Percentiles rank a stretch among this genome's conserved stretches.
Evolutionary conservation across 2,797 vertebrate species (phyloP).

Genomic region (Thunnus albacares): DNA sequence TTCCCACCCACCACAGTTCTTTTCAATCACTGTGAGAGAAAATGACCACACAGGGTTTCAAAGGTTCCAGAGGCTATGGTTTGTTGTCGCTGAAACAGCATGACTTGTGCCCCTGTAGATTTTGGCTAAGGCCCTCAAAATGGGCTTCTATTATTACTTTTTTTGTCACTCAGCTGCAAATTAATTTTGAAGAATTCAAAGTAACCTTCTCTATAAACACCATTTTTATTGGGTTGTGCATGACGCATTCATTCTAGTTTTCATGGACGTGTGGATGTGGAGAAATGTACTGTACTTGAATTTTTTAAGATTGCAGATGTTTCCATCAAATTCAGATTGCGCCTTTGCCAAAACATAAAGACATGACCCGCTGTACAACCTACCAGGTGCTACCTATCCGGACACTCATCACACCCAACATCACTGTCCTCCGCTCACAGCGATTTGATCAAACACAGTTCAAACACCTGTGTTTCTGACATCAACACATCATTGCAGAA

Average conservation of each 20-base stretch:
- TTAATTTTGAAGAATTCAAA: slow-evolving; percentile 64
- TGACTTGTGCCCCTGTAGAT: slow-evolving; percentile 84
- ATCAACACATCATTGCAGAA: slow-evolving; percentile 53
- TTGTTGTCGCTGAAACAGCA: slow-evolving; percentile 81
- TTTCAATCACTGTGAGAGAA: slow-evolving; percentile 82
- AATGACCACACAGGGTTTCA: slow-evolving; percentile 86
- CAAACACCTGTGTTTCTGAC: slow-evolving; percentile 71
- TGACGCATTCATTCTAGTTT: slow-evolving; percentile 21
- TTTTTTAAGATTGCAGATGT: neutral
- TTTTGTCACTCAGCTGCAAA: slow-evolving; percentile 70
- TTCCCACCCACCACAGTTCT: slow-evolving; percentile 84
- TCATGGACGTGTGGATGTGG: neutral
- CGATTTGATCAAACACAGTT: slow-evolving; percentile 53
- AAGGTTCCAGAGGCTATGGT: slow-evolving; percentile 79
- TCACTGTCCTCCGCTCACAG: slow-evolving; percentile 30
- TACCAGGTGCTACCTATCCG: slow-evolving; percentile 37
- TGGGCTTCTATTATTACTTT: slow-evolving; percentile 70
- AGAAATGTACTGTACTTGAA: neutral
- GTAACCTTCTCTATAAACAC: slow-evolving; percentile 57
- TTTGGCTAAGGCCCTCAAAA: slow-evolving; percentile 74
- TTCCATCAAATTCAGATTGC: neutral
- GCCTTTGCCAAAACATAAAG: neutral
- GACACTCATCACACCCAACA: slow-evolving; percentile 39
- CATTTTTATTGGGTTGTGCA: slow-evolving; percentile 38
- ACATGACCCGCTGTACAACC: slow-evolving; percentile 5